These are phyloP conservation scores for Lycodopsis pacificus DNA, from an alignment of 2,797 vertebrate species.

Conservation along the genomic window DNA sequence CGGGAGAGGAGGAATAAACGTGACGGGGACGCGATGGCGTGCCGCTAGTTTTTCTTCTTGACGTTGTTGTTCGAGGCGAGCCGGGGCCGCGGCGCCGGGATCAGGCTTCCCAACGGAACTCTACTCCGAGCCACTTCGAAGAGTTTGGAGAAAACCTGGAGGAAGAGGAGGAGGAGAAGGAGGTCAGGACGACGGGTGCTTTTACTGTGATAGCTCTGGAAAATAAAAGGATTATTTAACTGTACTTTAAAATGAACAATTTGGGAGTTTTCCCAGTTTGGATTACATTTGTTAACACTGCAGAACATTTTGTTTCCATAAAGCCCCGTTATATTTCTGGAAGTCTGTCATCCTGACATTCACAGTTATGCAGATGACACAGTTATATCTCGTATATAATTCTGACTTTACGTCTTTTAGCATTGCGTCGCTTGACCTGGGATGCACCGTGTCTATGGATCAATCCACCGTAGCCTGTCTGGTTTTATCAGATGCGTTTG, in stretches of 20 bases:
- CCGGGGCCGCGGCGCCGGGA: conserved; percentile 73
- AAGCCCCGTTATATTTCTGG: not conserved
- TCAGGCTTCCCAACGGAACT: conserved; percentile 58
- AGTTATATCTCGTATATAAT: not conserved
- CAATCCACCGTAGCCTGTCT: not conserved
- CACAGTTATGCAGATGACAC: not conserved
- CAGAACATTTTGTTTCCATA: not conserved
- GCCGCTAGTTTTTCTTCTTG: conserved; percentile 92
- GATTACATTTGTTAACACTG: not conserved
- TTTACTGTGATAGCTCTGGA: not conserved
- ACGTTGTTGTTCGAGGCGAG: conserved; percentile 90
- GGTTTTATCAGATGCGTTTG: not conserved
- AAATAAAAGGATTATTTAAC: not conserved
- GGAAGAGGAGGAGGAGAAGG: conserved; percentile 54
- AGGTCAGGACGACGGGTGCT: not conserved
- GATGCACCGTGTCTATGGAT: not conserved
- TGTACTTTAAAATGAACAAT: not conserved
- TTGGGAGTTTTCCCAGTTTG: not conserved
- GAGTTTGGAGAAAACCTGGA: conserved; percentile 93
- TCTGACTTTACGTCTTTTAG: not conserved
- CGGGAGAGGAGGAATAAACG: not conserved
- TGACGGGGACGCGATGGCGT: not conserved
- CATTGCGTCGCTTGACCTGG: not conserved
- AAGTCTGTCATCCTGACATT: not conserved
- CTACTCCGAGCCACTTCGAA: conserved; percentile 90